These are phyloP conservation scores for Zophobas atratus DNA, from an alignment of 1,140 invertebrate genomes.

Conservation along the genomic window DNA sequence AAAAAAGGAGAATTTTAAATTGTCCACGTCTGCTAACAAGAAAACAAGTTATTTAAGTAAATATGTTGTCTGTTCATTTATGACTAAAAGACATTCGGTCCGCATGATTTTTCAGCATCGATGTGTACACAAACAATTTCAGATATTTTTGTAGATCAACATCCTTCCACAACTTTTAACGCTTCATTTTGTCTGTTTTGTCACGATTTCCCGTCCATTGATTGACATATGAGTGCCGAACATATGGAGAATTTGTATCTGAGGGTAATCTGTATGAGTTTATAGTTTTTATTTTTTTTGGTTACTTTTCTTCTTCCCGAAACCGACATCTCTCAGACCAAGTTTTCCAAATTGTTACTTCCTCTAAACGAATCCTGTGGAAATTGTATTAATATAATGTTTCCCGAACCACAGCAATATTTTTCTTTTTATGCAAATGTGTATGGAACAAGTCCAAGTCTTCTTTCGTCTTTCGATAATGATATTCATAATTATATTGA, in stretches of 20 bases:
- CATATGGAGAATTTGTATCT: not conserved
- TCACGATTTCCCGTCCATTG: not conserved
- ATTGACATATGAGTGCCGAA: not conserved
- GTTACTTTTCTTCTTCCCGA: not conserved
- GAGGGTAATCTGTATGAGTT: no score
- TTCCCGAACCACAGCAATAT: no score
- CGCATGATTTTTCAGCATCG: not conserved
- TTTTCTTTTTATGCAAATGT: no score
- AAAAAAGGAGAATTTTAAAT: no score
- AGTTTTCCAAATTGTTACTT: no score
- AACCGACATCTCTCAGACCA: no score
- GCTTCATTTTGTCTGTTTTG: not conserved
- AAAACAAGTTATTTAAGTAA: conserved; percentile 7
- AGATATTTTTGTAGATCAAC: not conserved
- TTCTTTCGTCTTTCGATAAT: no score
- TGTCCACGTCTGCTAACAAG: not conserved
- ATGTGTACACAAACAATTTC: not conserved
- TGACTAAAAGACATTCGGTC: not conserved
- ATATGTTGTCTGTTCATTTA: not conserved
- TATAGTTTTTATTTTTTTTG: not conserved
- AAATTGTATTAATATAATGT: no score
- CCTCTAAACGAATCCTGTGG: no score
- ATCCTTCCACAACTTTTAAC: not conserved
- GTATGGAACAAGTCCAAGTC: no score
- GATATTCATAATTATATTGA: no score